Conservation (phyloP, 1,140 invertebrate species). For the Lasioglossum baleicum region DNA sequence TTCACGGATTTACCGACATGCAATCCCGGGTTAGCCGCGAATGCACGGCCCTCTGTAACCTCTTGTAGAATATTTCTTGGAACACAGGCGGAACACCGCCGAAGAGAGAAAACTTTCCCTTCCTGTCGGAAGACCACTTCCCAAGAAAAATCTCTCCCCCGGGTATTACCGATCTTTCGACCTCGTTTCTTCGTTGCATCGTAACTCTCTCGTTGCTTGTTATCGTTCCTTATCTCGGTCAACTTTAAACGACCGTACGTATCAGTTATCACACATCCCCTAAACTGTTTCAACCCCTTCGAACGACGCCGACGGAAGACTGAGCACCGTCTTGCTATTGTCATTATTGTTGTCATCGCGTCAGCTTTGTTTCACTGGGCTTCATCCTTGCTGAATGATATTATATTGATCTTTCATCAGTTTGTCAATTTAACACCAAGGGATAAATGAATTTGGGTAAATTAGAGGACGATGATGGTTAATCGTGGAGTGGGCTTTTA, state of each 20-base stretch:
- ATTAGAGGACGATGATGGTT: too few relatives aligned
- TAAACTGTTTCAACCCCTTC: conserved; percentile 50
- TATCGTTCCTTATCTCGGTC: conserved; percentile 64
- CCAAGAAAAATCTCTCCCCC: conserved; percentile 56
- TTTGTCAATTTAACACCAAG: too few relatives aligned
- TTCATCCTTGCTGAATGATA: too few relatives aligned
- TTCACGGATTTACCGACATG: conserved; percentile 63
- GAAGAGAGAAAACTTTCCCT: conserved; percentile 36
- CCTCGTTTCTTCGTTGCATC: conserved; percentile 58
- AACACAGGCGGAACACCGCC: conserved; percentile 14
- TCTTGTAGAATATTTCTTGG: conserved; percentile 61
- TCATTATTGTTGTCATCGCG: too few relatives aligned
- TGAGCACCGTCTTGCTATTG: conserved; percentile 7
- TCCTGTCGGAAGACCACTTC: conserved; percentile 48
- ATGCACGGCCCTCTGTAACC: conserved; percentile 54
- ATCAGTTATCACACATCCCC: conserved; percentile 46
- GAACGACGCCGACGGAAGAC: conserved; percentile 15
- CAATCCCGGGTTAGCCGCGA: conserved; percentile 62
- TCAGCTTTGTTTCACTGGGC: too few relatives aligned
- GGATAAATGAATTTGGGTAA: too few relatives aligned
- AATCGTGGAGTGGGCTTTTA: too few relatives aligned
- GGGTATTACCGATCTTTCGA: conserved; percentile 67
- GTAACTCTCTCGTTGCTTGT: conserved; percentile 59
- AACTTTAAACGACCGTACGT: conserved; percentile 58
- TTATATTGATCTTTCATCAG: too few relatives aligned